Percentiles rank a stretch among this genome's conserved stretches.
Conservation (phyloP, 2,113 vertebrate genomes). For the Perca flavescens region DNA sequence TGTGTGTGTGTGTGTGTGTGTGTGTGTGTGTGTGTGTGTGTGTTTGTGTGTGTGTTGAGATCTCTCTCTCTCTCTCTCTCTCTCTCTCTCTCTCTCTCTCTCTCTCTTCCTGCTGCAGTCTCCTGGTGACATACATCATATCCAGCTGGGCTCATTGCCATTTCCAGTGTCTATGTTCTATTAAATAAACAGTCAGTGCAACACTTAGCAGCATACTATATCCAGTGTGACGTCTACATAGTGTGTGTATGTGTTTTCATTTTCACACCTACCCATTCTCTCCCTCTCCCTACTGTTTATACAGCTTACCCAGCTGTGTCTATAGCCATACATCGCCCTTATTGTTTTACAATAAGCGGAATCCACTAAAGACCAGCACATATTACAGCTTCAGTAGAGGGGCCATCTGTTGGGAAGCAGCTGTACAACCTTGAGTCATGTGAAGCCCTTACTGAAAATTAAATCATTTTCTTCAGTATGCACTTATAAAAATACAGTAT, state of each 20-base stretch:
- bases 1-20: not conserved
- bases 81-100: not conserved
- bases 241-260: not conserved
- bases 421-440: slow-evolving; percentile 18
- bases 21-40: not conserved
- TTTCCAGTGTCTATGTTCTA: slow-evolving; percentile 19
- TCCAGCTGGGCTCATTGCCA: slow-evolving; percentile 44
- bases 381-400: slow-evolving; percentile 1
- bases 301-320: slow-evolving; percentile 19
- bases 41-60: too few relatives aligned
- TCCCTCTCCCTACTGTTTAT: not conserved
- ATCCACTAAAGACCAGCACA: not conserved
- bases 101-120: slow-evolving; percentile 34
- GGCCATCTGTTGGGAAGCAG: slow-evolving; percentile 33
- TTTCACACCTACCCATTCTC: slow-evolving; percentile 7
- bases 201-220: slow-evolving; percentile 4
- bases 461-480: not conserved
- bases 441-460: not conserved
- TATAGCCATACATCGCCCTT: not conserved
- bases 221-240: slow-evolving; percentile 9
- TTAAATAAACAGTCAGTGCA: slow-evolving; percentile 45
- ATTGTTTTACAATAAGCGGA: slow-evolving; percentile 17
- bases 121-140: slow-evolving; percentile 39
- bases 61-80: too few relatives aligned
- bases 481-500: not conserved